phyloP scores from a whole-genome alignment of 2,113 vertebrate species.

The Channa maculata region DNA sequence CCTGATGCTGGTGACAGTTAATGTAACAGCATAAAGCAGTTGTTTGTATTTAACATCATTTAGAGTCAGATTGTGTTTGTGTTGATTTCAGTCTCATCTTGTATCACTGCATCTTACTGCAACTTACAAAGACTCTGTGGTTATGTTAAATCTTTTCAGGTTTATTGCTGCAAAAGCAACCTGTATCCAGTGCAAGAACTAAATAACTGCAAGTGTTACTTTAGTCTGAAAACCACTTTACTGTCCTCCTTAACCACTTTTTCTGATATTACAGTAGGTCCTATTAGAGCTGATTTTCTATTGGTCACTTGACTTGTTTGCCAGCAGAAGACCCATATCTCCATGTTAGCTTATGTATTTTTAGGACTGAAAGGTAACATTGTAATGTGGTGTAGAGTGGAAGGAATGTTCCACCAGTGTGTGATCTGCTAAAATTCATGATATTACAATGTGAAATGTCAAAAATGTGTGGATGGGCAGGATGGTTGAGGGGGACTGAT shows the following conservation, averaged over 20 bases:
- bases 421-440: conserved; percentile 49
- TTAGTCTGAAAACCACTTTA: neutral
- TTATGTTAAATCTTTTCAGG: neutral
- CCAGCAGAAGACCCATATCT: neutral
- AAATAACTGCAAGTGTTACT: too few species aligned
- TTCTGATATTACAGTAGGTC: neutral
- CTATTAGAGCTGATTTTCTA: neutral
- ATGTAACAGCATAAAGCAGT: too few species aligned
- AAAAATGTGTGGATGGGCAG: conserved; percentile 30
- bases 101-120: too few species aligned
- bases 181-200: too few species aligned
- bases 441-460: conserved; percentile 63
- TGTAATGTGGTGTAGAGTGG: conserved; percentile 23
- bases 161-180: neutral
- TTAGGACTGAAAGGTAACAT: conserved; percentile 48
- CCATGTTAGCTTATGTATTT: conserved; percentile 6
- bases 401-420: conserved; percentile 59
- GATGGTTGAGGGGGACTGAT: conserved; percentile 1
- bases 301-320: neutral
- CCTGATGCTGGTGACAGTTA: too few species aligned
- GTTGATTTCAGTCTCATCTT: too few species aligned
- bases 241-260: neutral
- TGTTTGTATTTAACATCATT: too few species aligned
- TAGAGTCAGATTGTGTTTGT: too few species aligned
- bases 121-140: too few species aligned